Base-by-base conservation (phyloP, 2,797 vertebrate species). In the Halcyon badia region DNA sequence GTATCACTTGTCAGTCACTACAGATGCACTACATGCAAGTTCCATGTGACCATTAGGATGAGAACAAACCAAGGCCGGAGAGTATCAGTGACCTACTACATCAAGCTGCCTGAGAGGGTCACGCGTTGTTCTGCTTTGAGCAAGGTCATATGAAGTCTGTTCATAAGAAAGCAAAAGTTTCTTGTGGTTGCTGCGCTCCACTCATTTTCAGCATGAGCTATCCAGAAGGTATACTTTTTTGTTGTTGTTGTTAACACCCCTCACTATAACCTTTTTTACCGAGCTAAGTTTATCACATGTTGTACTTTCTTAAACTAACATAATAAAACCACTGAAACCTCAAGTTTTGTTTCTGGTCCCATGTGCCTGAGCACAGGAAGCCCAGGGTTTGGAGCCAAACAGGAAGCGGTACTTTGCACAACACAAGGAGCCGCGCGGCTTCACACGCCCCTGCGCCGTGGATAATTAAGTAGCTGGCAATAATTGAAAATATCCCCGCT, bases 401-500 rank as follows among this genome's bases (percentile, higher is more conserved):
- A 95, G 85, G 80, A 95, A 95, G 77, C 16, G 0, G 19, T 4
- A 30, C 61, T 69, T 41, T 12, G 78, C 30, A 56, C 46, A 60
- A 21, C 12, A 64, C 54, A 3, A 1, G 1, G 33, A 93, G 79
- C 54, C 1, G 7, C 1, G 0, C 37, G 2, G 46, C 86, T 25
- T 57, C 64, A n/a, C 48, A 28, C 48, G 39, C 10, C 41, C 86
- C 76, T 24, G 62, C 10, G 3, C 37, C 33, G 2, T 4, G 33
- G 49, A n/a, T 75, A 94, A 91, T 91, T 93, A 89, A 72, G 65
- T 35, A 71, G 65, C 60, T 17, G 80, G 81, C 90, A 54, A 46
- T 84, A 97, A 91, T 54, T 93, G 91, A 39, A 71, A 71, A 30
- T 10, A 61, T n/a, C 71, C 49, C 71, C 19, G 30, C 84, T 87